Conservation (phyloP, 2,797 vertebrate species). For the Lophius americanus region DNA sequence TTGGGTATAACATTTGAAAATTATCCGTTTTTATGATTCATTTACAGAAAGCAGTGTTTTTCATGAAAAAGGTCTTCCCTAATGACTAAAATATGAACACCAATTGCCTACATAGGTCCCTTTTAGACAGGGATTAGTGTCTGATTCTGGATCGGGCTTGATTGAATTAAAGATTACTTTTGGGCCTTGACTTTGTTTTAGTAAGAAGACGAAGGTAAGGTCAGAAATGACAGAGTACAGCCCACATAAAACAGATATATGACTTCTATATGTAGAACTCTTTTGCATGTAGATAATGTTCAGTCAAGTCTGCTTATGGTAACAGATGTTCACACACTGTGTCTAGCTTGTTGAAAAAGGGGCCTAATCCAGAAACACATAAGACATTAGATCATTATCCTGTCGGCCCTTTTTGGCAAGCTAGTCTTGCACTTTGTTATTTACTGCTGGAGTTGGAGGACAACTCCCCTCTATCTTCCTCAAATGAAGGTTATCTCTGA, state of each 20-base stretch:
- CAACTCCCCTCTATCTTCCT: neutral
- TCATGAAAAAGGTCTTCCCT: too few relatives aligned
- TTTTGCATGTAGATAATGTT: neutral
- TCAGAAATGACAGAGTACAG: neutral
- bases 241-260: neutral
- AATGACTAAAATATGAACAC: too few relatives aligned
- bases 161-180: too few relatives aligned
- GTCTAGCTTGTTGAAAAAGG: slow-evolving; percentile 23
- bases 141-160: too few relatives aligned
- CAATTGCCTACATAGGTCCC: too few relatives aligned
- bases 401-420: slow-evolving; percentile 33
- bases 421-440: slow-evolving; percentile 29
- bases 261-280: neutral
- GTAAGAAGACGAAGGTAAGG: too few relatives aligned
- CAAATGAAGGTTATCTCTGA: slow-evolving; percentile 8
- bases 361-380: slow-evolving; percentile 27
- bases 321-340: slow-evolving; percentile 45
- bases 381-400: slow-evolving; percentile 57
- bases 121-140: too few relatives aligned
- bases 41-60: too few relatives aligned
- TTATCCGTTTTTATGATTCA: too few relatives aligned
- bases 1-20: too few relatives aligned
- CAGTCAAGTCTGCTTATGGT: slow-evolving; percentile 9
- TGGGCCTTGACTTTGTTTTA: too few relatives aligned
- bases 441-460: slow-evolving; percentile 19